Conservation (phyloP, 2,888 invertebrate genomes). For the Eupithecia tripunctaria region DNA sequence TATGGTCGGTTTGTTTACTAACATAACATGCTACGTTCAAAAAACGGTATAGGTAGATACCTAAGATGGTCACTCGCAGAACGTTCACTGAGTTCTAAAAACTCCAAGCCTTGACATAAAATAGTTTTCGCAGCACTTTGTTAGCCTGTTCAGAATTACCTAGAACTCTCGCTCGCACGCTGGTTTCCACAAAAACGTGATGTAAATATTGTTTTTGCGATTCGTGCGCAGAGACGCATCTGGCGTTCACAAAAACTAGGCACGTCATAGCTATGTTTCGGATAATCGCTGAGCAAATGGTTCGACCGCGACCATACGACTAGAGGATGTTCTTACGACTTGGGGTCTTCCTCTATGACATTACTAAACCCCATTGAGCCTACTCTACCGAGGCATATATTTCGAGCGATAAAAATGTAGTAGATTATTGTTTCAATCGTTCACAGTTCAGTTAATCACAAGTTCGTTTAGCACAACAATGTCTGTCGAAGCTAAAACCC, state of each 20-base stretch:
- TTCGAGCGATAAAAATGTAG: neutral
- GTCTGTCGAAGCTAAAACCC: neutral
- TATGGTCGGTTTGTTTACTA: too few relatives aligned
- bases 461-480: neutral
- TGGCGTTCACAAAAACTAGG: slow-evolving; percentile 18
- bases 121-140: neutral
- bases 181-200: slow-evolving; percentile 20
- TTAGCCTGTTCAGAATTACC: slow-evolving; percentile 3
- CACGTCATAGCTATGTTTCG: neutral
- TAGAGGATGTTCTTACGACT: neutral
- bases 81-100: neutral
- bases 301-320: neutral
- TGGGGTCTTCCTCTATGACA: neutral
- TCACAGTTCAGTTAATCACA: neutral
- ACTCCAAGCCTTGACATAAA: neutral
- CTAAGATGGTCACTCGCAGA: neutral
- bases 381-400: neutral
- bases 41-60: too few relatives aligned
- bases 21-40: too few relatives aligned
- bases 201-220: slow-evolving; percentile 30
- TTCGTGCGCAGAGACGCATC: slow-evolving; percentile 19
- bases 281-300: neutral
- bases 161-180: slow-evolving; percentile 20
- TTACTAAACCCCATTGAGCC: neutral
- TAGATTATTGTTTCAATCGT: neutral